Percentiles rank a stretch among this genome's conserved stretches.
These are phyloP conservation scores for Orcinus orca DNA, from an alignment of 2,113 vertebrate genomes.

Conservation along the genomic window DNA sequence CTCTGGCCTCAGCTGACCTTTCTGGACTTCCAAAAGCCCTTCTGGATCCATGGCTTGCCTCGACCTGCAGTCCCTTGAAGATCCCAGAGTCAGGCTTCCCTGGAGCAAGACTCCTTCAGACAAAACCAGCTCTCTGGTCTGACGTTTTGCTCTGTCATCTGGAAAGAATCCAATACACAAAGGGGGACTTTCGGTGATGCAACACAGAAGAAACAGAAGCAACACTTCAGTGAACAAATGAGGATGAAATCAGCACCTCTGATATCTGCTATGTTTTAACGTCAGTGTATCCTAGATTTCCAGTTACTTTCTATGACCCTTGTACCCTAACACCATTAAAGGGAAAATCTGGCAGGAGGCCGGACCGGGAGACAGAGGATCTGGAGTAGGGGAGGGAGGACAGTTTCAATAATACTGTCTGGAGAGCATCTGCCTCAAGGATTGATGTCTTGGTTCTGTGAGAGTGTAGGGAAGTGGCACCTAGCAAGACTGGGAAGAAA, in stretches of 20 bases:
- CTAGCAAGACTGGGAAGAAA: not conserved
- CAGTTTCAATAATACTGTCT: not conserved
- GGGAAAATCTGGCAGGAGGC: not conserved
- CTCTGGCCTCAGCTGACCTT: not conserved
- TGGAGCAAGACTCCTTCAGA: not conserved
- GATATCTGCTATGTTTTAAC: not conserved
- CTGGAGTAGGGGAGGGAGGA: not conserved
- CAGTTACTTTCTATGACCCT: not conserved
- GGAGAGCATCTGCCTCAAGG: not conserved
- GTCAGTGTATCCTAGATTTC: not conserved
- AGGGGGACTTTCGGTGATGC: not conserved
- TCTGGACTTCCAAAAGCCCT: not conserved
- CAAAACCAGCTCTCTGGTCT: not conserved
- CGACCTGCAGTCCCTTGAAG: not conserved
- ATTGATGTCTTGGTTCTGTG: not conserved
- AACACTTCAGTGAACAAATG: not conserved
- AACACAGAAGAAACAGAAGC: not conserved
- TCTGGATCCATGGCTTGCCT: not conserved
- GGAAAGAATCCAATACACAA: not conserved
- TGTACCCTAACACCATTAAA: not conserved
- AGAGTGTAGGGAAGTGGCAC: not conserved
- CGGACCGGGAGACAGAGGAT: not conserved
- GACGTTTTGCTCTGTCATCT: not conserved
- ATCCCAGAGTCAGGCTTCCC: not conserved
- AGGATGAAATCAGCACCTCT: not conserved